Evolutionary conservation across 1,140 invertebrate genomes (phyloP), one percentile per base, ranked within the genome.

Genomic region (Aricia agestis): DNA sequence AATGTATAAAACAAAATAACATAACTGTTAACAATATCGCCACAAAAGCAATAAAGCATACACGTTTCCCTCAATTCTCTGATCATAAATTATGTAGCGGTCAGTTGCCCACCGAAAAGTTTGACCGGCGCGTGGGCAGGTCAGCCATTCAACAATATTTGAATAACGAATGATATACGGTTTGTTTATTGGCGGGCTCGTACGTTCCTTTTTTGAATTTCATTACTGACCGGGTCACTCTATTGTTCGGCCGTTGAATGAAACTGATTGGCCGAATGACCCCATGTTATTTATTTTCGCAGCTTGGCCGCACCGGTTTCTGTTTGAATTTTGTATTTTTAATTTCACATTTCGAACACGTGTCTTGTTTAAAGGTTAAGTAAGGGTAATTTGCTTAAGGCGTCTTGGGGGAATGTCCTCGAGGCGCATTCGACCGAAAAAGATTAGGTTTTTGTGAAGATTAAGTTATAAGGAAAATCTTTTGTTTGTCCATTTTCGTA

Each of bases 111-210:
- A 85, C 82, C 81, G 82, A 85, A 87, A 90, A 91, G 85, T 91
- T 89, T 87, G 84, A 84, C 83, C 82, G 87, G 84, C 87, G 83
- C 84, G 86, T 89, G 86, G 85, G 84, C 84, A 83, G 89, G 89
- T 91, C 85, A 89, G 82, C 85, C 86, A 84, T 91, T 89, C 84
- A 82, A 80, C 76, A 81, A 80, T 89, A 89, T 91, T 91, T 91
- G 86, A 89, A 89, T 87, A 89, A 82, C 73, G 85, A 90, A 91
- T 91, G 89, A 91, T 90, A 85, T 91, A 91, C 86, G 87, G 84
- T 89, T 90, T 91, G 89, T 91, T 91, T 91, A 91, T 91, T 90
- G 84, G 89, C 85, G 85, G 83, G 87, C 82, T 81, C 81, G 80
- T 82, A 74, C 81, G 82, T 84, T 85, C 80, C 79, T 87, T 83